Evolutionary conservation across 2,113 vertebrate species (phyloP), one percentile per base, ranked within the genome.

Genomic region (Solenodon paradoxus): DNA sequence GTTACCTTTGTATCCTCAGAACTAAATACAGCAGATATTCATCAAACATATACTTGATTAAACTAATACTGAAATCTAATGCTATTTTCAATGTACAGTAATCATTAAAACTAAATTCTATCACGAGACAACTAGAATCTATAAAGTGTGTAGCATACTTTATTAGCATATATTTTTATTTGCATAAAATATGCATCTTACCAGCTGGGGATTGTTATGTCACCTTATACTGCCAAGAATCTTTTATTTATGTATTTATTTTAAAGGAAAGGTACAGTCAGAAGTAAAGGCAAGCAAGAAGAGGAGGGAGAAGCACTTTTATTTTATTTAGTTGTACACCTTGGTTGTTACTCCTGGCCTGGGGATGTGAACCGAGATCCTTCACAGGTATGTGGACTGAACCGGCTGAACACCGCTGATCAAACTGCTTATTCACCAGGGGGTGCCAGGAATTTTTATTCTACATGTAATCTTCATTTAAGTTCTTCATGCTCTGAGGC

Each of bases 21-120:
- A 68, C 49, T 7, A 66, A 64, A 78, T 24, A 59, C 5, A 35
- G 24, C 10, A 89, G 30, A 92, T 77, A 78, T 38, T 94, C 72
- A 92, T 61, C 51, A 92, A 51, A 32, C 12, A n/a, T 26, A 40
- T 15, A 47, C 9, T 74, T 38, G 35, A 78, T 77, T 72, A 90
- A 69, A 95, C 19, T 66, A 81, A 94, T n/a, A 90, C 51, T 71
- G 75, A 42, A 72, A 61, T 69, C 63, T 78, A 90, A 59, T 88
- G 82, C 61, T 75, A 92, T 82, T 68, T 92, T 64, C 38, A 61
- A 63, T 49, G 20, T 79, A 68, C 9, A 28, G 24, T 72, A 80
- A 32, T 79, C 28, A 86, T 79, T 96, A 80, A 57, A 95, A 84
- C 45, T 89, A 51, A 93, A 85, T n/a, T 68, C 12, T 53, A 35